Conservation (phyloP, 1,140 invertebrate genomes). For the Zaprionus tsacasi region DNA sequence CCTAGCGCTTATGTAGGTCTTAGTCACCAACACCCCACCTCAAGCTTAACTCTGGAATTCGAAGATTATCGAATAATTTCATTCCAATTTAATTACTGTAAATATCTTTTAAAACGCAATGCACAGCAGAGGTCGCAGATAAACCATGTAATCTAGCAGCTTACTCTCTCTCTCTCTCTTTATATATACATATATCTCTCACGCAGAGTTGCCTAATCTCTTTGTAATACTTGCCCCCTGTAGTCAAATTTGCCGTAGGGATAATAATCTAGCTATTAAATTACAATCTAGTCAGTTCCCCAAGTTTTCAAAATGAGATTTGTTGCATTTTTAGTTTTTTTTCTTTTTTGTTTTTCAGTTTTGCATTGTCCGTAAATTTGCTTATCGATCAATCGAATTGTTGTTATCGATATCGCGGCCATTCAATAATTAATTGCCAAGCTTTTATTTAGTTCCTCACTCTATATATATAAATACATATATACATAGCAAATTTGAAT, state of each 20-base stretch:
- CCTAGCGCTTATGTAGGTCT: constrained; percentile 51
- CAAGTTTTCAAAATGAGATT: constrained; percentile 18
- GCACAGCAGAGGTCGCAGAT: constrained; percentile 26
- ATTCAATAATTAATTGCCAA: constrained; percentile 31
- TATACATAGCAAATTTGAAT: constrained; percentile 75
- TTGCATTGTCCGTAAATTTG: constrained; percentile 50
- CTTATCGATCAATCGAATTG: constrained; percentile 46
- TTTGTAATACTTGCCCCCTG: not conserved
- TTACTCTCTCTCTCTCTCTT: not conserved
- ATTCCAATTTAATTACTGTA: constrained; percentile 29
- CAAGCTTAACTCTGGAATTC: constrained; percentile 20
- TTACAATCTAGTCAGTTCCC: constrained; percentile 6
- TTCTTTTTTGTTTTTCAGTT: constrained; percentile 33
- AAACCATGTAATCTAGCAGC: constrained; percentile 1
- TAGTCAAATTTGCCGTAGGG: constrained; percentile 27
- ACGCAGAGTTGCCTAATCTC: not conserved
- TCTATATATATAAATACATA: constrained; percentile 11
- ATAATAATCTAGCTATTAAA: constrained; percentile 4
- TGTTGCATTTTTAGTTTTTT: constrained; percentile 36
- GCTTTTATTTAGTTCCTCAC: constrained; percentile 64
- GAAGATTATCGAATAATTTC: constrained; percentile 11
- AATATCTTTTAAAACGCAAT: constrained; percentile 17
- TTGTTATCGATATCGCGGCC: not conserved
- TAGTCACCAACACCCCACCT: not conserved
- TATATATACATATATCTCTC: not conserved